phyloP scores from a whole-genome alignment of 2,113 vertebrate species.

The Corythornis vintsioides region DNA sequence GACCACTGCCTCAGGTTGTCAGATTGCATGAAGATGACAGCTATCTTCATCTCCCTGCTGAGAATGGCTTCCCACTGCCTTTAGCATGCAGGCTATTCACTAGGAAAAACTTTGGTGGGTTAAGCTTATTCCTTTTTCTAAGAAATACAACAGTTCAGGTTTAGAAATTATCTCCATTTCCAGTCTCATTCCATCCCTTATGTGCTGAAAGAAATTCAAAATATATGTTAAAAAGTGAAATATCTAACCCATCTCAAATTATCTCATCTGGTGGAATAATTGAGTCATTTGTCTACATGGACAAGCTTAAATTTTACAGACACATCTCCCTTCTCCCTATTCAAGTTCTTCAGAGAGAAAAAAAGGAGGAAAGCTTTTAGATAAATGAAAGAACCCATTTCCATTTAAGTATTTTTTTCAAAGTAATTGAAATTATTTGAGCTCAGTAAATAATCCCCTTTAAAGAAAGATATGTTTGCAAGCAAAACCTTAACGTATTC shows the following conservation, averaged over 20 bases:
- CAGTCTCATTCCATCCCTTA: not conserved
- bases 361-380: not conserved
- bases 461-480: not conserved
- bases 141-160: not conserved
- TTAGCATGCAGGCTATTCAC: not conserved
- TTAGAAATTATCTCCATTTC: not conserved
- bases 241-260: not conserved
- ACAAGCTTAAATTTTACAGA: not conserved
- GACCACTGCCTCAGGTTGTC: not conserved
- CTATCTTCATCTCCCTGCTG: not conserved
- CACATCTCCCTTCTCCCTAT: not conserved
- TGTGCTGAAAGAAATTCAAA: not conserved
- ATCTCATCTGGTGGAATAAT: not conserved
- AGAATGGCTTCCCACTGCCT: not conserved
- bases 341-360: not conserved
- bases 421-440: not conserved
- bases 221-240: not conserved
- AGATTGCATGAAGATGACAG: not conserved
- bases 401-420: not conserved
- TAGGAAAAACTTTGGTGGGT: not conserved
- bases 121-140: not conserved
- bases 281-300: not conserved
- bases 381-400: not conserved
- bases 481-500: not conserved
- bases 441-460: slow-evolving; percentile 19